Evolutionary conservation across 2,113 vertebrate genomes (phyloP), one percentile per base, ranked within the genome.

Genomic region (Ellobius talpinus): DNA sequence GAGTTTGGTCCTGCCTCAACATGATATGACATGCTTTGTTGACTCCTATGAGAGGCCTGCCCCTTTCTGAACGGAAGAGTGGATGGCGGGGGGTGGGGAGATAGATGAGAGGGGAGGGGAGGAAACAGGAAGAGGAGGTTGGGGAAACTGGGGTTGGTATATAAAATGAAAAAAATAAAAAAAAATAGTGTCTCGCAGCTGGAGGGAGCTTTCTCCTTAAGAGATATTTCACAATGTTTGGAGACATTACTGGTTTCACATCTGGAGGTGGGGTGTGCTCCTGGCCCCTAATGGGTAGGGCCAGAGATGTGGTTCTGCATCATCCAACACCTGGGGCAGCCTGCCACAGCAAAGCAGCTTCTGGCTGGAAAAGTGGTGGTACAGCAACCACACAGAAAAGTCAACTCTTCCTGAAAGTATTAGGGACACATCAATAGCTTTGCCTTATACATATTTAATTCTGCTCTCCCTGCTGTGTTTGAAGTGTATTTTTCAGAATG

Each of bases 371-470:
- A 39, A 9, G 10, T 23, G 4, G 19, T 58, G n/a, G 29, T 17
- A 63, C 42, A 89, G 55, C 10, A 78, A 78, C 10, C 45, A 87
- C 23, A 85, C 81, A 85, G 88, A 77, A 90, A 89, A 81, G 68
- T 65, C 61, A 90, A 87, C 68, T 42, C 47, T 55, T 24, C 36
- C 39, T 78, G 17, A 94, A 66, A 93, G 84, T 86, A 61, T 13
- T 58, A 29, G 42, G 26, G n/a, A 63, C 16, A 65, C 6, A 74
- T 47, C 61, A 79, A 47, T 24, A 90, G 31, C 73, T 87, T 66
- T 92, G 33, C 70, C 77, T 79, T 87, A 68, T 74, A 87, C 79
- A 82, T 74, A 79, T 90, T 78, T 79, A 33, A 85, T 58, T 74
- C 39, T 52, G 1, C 5, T 88, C 55, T 94, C 7, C 76, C 82